These are phyloP conservation scores for Cardiocondyla obscurior DNA, from an alignment of 1,140 invertebrate species.

Conservation along the genomic window DNA sequence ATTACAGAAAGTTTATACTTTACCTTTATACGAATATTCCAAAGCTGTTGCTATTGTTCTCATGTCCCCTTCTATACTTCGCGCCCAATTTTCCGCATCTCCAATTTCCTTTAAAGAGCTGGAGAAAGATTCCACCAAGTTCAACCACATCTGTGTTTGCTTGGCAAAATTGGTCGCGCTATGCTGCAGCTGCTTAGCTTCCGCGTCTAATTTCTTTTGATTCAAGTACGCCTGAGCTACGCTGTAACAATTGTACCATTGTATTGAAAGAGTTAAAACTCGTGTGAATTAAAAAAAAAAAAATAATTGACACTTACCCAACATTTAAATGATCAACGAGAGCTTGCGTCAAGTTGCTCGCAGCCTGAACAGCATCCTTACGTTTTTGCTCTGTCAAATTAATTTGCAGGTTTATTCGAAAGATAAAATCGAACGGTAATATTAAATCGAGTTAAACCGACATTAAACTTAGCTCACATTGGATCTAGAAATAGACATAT, in stretches of 20 bases:
- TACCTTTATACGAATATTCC: constrained; percentile 97
- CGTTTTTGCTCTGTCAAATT: constrained; percentile 91
- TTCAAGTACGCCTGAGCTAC: constrained; percentile 99
- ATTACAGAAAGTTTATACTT: no score
- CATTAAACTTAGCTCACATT: neutral
- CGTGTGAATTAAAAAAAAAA: no score
- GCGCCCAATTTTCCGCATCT: constrained; percentile 99
- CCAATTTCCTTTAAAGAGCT: constrained; percentile 98
- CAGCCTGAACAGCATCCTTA: constrained; percentile 96
- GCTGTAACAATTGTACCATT: constrained; percentile 84
- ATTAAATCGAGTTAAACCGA: neutral
- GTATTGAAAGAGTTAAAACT: neutral
- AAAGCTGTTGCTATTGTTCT: constrained; percentile 95
- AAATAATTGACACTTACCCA: constrained; percentile 87
- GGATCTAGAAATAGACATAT: neutral
- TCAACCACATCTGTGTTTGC: constrained; percentile 98
- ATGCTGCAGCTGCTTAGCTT: constrained; percentile 97
- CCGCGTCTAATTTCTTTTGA: constrained; percentile 98
- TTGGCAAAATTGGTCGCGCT: constrained; percentile 97
- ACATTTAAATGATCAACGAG: constrained; percentile 98
- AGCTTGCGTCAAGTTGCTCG: constrained; percentile 95
- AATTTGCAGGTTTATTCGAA: neutral
- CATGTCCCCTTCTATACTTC: constrained; percentile 98
- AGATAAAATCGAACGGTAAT: no score
- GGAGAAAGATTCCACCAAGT: constrained; percentile 97